A percentile compares a stretch with the other conserved stretches of the same genome.
phyloP scores from a whole-genome alignment of 2,113 vertebrate species.

The Tenrec ecaudatus region DNA sequence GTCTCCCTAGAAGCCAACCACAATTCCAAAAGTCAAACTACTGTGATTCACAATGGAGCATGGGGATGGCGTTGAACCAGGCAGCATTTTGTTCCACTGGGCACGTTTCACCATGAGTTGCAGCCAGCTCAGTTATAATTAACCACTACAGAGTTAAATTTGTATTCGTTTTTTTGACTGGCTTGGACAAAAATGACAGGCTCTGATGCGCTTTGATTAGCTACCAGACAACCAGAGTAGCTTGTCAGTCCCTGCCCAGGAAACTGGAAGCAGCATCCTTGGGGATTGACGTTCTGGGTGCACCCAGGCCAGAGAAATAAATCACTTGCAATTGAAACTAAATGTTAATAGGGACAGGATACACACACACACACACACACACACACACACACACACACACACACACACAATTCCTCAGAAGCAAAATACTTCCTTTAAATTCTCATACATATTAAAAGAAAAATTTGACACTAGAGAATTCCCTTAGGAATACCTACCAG shows the following conservation, averaged over 20 bases:
- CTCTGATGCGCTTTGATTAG: not conserved
- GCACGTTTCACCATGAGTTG: not conserved
- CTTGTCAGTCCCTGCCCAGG: too few relatives aligned
- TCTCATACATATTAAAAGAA: not conserved
- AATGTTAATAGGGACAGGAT: not conserved
- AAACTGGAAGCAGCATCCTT: not conserved
- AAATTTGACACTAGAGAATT: too few relatives aligned
- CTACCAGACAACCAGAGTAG: not conserved
- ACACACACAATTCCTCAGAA: not conserved
- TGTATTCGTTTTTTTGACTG: not conserved
- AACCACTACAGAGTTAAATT: not conserved
- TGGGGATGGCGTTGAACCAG: not conserved
- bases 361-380: too few relatives aligned
- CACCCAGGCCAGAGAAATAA: slow-evolving; percentile 63
- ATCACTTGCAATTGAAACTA: slow-evolving; percentile 59
- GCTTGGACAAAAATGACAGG: not conserved
- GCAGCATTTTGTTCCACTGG: not conserved
- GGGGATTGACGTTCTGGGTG: not conserved
- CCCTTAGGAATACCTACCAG: not conserved
- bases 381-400: too few relatives aligned
- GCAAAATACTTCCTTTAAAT: not conserved
- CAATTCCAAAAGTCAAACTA: too few relatives aligned
- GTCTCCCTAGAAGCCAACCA: not conserved
- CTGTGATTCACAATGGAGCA: too few relatives aligned
- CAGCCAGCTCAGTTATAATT: not conserved